phyloP scores from a whole-genome alignment of 2,797 vertebrate species.

The Poecile montanus region DNA sequence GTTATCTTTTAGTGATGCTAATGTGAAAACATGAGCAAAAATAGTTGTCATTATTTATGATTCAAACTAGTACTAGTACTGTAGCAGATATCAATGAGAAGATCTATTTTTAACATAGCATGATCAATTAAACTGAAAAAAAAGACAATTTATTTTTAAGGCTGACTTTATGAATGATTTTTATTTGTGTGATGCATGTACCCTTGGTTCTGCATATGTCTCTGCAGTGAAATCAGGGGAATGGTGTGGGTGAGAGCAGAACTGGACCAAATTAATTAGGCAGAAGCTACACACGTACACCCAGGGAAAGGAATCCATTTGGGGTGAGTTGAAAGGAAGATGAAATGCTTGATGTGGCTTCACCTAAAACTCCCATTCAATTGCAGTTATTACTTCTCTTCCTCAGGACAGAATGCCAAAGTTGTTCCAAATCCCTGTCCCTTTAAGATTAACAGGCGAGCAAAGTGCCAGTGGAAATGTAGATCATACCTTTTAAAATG shows the following conservation, averaged over 20 bases:
- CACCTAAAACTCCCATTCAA: neutral
- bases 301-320: neutral
- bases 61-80: neutral
- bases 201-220: neutral
- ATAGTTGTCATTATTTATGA: neutral
- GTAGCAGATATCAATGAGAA: neutral
- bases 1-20: constrained; percentile 21
- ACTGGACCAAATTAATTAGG: neutral
- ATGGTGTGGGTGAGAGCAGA: neutral
- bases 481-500: neutral
- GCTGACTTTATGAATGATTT: neutral
- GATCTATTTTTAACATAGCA: neutral
- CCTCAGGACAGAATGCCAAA: neutral
- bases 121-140: neutral
- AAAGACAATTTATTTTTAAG: neutral
- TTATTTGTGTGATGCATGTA: neutral
- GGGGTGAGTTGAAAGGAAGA: neutral
- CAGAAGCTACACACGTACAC: neutral
- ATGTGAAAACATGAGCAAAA: neutral
- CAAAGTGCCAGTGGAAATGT: neutral
- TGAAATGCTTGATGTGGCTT: neutral
- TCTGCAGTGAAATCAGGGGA: neutral
- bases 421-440: neutral
- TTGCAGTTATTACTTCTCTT: neutral
- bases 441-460: neutral